Base-by-base conservation (phyloP, 1,140 invertebrate species). In the Bombus ignitus region DNA sequence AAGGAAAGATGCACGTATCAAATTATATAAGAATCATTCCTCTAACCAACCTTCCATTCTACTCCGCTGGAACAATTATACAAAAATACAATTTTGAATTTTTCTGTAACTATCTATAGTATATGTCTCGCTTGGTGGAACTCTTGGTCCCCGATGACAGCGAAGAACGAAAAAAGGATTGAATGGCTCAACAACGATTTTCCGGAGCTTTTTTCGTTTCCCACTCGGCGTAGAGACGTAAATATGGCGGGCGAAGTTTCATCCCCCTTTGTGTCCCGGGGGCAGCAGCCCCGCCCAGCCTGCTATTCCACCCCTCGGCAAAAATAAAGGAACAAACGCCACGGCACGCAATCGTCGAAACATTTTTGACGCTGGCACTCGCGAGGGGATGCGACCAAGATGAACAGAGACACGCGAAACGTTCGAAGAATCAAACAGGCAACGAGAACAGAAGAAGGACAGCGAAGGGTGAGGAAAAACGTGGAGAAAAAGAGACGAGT, bases 241-340 rank as follows among this genome's bases (percentile, higher is more conserved):
- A 94, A 94, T 94, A 94, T 94, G 93, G 94, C 94, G 93, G 92
- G 90, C 92, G 90, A 94, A 93, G 93, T 94, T 94, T 94, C 94
- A 94, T 93, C 92, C 93, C 93, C 90, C 92, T 92, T 91, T 91
- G 92, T 89, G 88, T 90, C 85, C 73, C 89, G 85, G 87, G 80
- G 81, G 89, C 74, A 78, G 87, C 91, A 85, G 94, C 93, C 90
- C 94, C 94, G 94, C 94, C 94, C 93, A 94, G 92, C 88, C 89
- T 90, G 92, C 86, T 92, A 94, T 94, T 94, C 93, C 93, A 93
- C 92, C 92, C 92, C 91, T 91, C 92, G 90, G 87, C 85, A 92
- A 94, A 94, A 94, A 94, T 94, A 94, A 94, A 94, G 93, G 93
- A 94, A 93, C 92, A 94, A 93, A 93, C 91, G 92, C 91, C 86